Conservation (phyloP, 1,140 invertebrate genomes). For the Aphidius ervi region DNA sequence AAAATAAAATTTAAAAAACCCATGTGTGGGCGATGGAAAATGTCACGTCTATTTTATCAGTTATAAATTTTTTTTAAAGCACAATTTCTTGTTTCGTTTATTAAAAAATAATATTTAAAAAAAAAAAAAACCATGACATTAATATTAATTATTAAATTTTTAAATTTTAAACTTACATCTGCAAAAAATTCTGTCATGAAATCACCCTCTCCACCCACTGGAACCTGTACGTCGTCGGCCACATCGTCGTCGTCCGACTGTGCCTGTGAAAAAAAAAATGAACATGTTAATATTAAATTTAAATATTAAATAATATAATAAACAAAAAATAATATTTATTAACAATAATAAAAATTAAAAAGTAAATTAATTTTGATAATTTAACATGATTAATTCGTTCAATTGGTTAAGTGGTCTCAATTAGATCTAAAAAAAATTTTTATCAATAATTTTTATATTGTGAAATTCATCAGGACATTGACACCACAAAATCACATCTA, state of each 20-base stretch:
- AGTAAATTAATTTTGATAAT: background rate
- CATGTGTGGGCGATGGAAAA: no score
- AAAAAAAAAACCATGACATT: no score
- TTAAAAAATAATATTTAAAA: no score
- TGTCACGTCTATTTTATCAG: no score
- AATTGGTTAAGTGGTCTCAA: slow-evolving; percentile 12
- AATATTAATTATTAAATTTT: no score
- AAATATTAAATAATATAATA: background rate
- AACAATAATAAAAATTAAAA: background rate
- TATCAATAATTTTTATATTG: background rate
- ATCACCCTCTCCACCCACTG: slow-evolving; percentile 80
- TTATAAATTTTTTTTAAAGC: no score
- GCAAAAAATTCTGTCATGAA: slow-evolving; percentile 98
- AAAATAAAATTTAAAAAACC: no score
- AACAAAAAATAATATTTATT: background rate
- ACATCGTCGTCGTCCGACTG: slow-evolving; percentile 94
- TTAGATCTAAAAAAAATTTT: slow-evolving; percentile 13
- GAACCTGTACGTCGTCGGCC: slow-evolving; percentile 86
- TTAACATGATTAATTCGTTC: no score
- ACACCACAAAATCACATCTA: background rate
- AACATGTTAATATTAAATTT: slow-evolving; percentile 12
- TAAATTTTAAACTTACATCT: slow-evolving; percentile 65
- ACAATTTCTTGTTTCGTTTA: no score
- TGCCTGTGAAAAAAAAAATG: slow-evolving; percentile 61
- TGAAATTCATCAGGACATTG: background rate